Percentiles rank a stretch among this genome's conserved stretches.
These are phyloP conservation scores for Bubalus kerabau DNA, from an alignment of 2,113 vertebrate species.

Conservation along the genomic window DNA sequence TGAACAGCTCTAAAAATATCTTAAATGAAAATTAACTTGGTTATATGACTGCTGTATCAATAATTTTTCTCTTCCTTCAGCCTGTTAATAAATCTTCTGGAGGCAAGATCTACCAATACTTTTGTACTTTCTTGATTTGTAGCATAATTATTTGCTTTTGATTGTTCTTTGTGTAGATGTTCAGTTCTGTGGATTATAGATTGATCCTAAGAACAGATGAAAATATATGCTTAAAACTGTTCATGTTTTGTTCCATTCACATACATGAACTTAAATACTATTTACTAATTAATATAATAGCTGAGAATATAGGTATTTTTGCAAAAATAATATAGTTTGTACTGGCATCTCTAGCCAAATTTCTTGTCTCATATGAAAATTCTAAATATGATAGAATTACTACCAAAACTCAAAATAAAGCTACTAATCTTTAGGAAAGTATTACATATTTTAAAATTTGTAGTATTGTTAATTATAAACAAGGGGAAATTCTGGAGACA, in stretches of 20 bases:
- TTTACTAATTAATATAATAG: not conserved
- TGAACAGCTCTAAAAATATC: not conserved
- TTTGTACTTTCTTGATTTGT: not conserved
- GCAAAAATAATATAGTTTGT: not conserved
- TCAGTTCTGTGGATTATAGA: not conserved
- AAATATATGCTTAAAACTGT: not conserved
- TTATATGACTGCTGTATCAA: not conserved
- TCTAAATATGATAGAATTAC: not conserved
- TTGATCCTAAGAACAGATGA: not conserved
- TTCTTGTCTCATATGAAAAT: not conserved
- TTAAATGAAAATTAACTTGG: not conserved
- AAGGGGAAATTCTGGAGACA: not conserved
- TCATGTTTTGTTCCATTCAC: not conserved
- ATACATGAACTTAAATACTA: not conserved
- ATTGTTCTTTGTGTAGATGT: not conserved
- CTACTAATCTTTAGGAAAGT: not conserved
- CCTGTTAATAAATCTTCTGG: not conserved
- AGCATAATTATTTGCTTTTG: not conserved
- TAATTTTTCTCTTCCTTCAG: not conserved
- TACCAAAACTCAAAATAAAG: slow-evolving; percentile 5
- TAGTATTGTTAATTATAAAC: not conserved
- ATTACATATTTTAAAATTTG: not conserved
- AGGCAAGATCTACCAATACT: not conserved
- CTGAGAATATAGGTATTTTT: not conserved
- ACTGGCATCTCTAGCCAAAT: not conserved